Percentiles rank a stretch among this genome's conserved stretches.
phyloP scores from a whole-genome alignment of 2,113 vertebrate species.

The Chloropsis hardwickii region DNA sequence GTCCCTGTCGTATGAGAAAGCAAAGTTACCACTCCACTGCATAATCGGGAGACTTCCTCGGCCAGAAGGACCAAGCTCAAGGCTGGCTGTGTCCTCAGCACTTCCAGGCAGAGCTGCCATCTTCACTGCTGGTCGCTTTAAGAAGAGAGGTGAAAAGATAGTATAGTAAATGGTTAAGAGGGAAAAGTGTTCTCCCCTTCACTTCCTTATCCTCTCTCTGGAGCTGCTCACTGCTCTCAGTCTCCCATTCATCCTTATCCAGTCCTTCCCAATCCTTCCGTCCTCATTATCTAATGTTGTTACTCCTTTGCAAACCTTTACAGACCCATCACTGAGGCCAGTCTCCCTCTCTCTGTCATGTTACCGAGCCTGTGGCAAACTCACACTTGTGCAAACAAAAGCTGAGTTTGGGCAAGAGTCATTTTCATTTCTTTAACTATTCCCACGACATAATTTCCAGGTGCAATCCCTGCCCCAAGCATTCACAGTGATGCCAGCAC shows the following conservation, averaged over 20 bases:
- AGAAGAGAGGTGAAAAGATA: slow-evolving; percentile 48
- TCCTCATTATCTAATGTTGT: background rate
- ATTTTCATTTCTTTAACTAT: background rate
- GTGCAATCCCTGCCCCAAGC: background rate
- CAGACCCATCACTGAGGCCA: background rate
- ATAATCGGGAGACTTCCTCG: slow-evolving; percentile 37
- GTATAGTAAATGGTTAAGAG: slow-evolving; percentile 44
- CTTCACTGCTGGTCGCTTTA: slow-evolving; percentile 14
- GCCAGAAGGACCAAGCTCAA: slow-evolving; percentile 37
- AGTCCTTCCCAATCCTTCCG: background rate
- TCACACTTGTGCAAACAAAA: background rate
- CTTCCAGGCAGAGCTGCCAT: slow-evolving; percentile 20
- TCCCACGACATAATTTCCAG: background rate
- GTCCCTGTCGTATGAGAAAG: background rate
- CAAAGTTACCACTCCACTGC: slow-evolving; percentile 51
- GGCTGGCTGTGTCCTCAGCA: slow-evolving; percentile 61
- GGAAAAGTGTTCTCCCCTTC: background rate
- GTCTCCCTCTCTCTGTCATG: background rate
- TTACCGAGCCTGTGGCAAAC: background rate
- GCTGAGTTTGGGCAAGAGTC: background rate
- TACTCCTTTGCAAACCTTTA: background rate
- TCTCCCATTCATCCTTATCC: background rate
- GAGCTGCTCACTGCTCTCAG: background rate
- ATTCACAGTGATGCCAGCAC: background rate
- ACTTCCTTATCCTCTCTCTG: background rate